Conservation (phyloP, 2,888 invertebrate genomes). For the Philhelius pedissequus region DNA sequence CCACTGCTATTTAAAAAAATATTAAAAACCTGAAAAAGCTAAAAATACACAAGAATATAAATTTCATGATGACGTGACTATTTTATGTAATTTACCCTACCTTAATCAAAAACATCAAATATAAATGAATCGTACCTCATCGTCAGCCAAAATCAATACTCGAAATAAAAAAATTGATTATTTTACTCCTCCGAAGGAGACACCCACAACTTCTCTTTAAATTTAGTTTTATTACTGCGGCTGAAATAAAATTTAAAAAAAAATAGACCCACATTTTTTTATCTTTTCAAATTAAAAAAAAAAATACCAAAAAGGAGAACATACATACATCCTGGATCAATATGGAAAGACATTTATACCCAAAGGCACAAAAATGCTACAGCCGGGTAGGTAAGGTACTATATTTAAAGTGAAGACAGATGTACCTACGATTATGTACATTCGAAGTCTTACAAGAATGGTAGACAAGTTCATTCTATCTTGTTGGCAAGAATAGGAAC, state of each 20-base stretch:
- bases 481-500: constrained; percentile 13
- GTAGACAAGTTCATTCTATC: constrained; percentile 15
- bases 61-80: no score
- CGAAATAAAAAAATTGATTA: background rate
- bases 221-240: constrained; percentile 35
- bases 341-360: constrained; percentile 43
- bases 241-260: background rate
- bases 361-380: constrained; percentile 42
- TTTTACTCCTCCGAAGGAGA: background rate
- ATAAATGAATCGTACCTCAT: no score
- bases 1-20: no score
- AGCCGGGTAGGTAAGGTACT: constrained; percentile 10
- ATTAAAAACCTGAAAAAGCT: no score
- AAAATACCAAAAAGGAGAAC: background rate
- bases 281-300: background rate
- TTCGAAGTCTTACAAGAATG: background rate
- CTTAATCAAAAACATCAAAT: no score
- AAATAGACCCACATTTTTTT: background rate
- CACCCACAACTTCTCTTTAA: constrained; percentile 12
- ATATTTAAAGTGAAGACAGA: constrained; percentile 36
- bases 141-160: background rate
- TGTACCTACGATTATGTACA: constrained; percentile 34
- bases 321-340: constrained; percentile 21
- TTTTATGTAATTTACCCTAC: no score
- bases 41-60: no score